A percentile compares a stretch with the other conserved stretches of the same genome.
Evolutionary conservation across 2,888 invertebrate species (phyloP).

Genomic region (Nemotelus pantherinus): DNA sequence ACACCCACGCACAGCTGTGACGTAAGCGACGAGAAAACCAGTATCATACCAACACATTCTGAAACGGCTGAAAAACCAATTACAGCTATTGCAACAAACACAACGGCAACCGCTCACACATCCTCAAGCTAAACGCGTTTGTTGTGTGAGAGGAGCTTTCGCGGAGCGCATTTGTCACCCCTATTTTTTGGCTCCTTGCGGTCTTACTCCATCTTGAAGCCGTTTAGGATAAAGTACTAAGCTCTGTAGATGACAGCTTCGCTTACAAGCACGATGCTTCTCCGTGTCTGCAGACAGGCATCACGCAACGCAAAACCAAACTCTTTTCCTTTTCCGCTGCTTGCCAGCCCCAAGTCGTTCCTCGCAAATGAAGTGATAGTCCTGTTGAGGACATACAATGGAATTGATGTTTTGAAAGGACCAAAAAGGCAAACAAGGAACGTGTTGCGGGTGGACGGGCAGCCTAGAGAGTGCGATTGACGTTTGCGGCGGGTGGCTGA

Average conservation of each 20-base stretch:
- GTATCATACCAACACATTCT: slow-evolving; percentile 43
- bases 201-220: too few species aligned
- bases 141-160: too few species aligned
- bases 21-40: slow-evolving; percentile 58
- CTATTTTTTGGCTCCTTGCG: too few species aligned
- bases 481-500: slow-evolving; percentile 11
- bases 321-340: not conserved
- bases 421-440: slow-evolving; percentile 21
- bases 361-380: not conserved
- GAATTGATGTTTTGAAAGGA: slow-evolving; percentile 47
- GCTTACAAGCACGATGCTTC: not conserved
- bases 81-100: slow-evolving; percentile 8
- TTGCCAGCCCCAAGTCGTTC: not conserved
- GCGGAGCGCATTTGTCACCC: too few species aligned
- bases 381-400: slow-evolving; percentile 44
- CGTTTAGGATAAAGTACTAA: not conserved
- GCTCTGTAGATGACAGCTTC: slow-evolving; percentile 1
- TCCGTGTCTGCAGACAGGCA: not conserved
- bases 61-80: slow-evolving; percentile 32
- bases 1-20: slow-evolving; percentile 65
- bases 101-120: slow-evolving; percentile 3
- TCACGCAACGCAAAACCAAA: not conserved
- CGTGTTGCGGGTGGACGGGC: not conserved
- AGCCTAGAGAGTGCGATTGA: not conserved
- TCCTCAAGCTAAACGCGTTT: slow-evolving; percentile 20